A percentile compares a stretch with the other conserved stretches of the same genome.
Evolutionary conservation across 2,113 vertebrate genomes (phyloP).

Genomic region (Sphyrna mokarran): DNA sequence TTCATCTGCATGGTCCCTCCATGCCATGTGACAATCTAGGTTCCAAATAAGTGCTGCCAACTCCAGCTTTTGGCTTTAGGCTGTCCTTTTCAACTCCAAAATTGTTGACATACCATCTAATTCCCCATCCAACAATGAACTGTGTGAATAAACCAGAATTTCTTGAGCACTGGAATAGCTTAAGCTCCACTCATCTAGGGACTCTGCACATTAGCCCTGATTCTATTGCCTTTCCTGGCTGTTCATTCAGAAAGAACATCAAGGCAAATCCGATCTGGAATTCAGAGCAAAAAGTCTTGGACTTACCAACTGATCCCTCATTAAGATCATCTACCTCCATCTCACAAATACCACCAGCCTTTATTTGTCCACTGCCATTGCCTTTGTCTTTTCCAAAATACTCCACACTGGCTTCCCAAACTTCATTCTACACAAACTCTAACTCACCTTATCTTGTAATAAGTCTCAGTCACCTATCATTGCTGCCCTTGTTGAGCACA

Average conservation of each 20-base stretch:
- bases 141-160: neutral
- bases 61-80: neutral
- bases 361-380: neutral
- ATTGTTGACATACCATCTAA: neutral
- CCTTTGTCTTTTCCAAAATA: neutral
- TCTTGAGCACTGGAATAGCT: neutral
- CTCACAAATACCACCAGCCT: neutral
- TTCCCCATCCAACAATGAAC: neutral
- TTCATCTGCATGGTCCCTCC: neutral
- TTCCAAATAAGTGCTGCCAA: neutral
- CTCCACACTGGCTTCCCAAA: neutral
- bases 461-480: neutral
- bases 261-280: neutral
- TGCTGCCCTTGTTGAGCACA: neutral
- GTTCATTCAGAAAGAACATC: neutral
- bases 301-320: neutral
- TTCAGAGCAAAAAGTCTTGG: neutral
- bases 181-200: neutral
- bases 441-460: neutral
- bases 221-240: neutral
- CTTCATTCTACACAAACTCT: neutral
- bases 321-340: neutral
- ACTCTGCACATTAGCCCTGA: neutral
- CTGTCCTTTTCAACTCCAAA: neutral
- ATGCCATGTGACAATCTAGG: neutral